Percentiles rank a stretch among this genome's conserved stretches.
Conservation (phyloP, 92 coral and sea anemone species). For the Bergia puertoricense region DNA sequence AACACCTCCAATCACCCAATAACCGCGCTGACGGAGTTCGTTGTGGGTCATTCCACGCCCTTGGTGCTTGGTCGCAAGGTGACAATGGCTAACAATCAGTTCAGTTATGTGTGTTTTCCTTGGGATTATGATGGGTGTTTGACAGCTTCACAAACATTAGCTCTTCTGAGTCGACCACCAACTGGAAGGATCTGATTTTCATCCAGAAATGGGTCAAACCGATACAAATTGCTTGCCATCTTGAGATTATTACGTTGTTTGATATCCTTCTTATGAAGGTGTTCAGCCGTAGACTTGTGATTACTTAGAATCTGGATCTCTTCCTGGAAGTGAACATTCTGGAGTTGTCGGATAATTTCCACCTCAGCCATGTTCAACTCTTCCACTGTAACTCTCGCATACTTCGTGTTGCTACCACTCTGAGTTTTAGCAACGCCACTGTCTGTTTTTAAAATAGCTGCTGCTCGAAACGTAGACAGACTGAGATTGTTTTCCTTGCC, state of each 20-base stretch:
- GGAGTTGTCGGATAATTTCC: slow-evolving; percentile 7
- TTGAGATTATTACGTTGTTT: slow-evolving; percentile 35
- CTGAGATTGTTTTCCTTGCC: no score
- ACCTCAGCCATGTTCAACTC: slow-evolving; percentile 44
- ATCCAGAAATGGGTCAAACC: slow-evolving; percentile 50
- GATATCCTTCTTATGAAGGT: background rate
- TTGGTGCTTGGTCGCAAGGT: slow-evolving; percentile 44
- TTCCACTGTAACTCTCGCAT: slow-evolving; percentile 31
- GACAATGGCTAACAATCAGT: slow-evolving; percentile 21
- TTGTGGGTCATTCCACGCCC: slow-evolving; percentile 59
- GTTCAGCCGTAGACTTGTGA: no score
- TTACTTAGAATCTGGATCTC: no score
- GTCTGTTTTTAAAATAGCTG: background rate
- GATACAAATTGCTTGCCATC: slow-evolving; percentile 38
- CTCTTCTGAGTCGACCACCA: slow-evolving; percentile 52
- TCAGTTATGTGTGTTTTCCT: slow-evolving; percentile 12
- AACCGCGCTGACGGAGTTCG: slow-evolving; percentile 61
- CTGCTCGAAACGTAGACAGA: no score
- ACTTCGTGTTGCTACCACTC: background rate
- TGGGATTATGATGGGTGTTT: slow-evolving; percentile 33
- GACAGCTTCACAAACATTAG: slow-evolving; percentile 19
- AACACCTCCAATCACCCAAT: slow-evolving; percentile 53
- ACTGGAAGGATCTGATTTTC: slow-evolving; percentile 35
- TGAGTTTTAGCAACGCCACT: background rate
- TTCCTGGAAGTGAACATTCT: no score